A percentile compares a stretch with the other conserved stretches of the same genome.
phyloP scores from a whole-genome alignment of 2,888 invertebrate species.

The Tachina grossa region DNA sequence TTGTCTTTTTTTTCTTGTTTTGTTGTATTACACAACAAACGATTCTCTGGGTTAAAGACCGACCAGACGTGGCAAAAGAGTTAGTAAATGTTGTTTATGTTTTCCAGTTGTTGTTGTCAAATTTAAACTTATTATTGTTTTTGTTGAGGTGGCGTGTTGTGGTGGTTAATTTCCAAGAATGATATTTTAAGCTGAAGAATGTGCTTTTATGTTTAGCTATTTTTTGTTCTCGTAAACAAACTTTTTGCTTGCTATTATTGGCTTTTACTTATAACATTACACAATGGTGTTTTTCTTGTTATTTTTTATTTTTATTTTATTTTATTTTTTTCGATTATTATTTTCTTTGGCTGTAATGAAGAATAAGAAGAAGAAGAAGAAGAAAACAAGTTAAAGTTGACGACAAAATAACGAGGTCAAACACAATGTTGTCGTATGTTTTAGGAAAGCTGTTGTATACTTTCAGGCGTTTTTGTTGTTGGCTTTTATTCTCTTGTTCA shows the following conservation, averaged over 20 bases:
- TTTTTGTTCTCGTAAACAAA: background rate
- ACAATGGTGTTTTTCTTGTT: constrained; percentile 24
- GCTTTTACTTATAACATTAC: constrained; percentile 28
- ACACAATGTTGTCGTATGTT: constrained; percentile 70
- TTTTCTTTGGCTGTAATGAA: constrained; percentile 37
- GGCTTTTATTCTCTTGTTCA: background rate
- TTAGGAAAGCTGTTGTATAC: constrained; percentile 14
- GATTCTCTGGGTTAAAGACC: constrained; percentile 59
- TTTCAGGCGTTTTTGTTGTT: constrained; percentile 33
- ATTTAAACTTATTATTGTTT: constrained; percentile 32
- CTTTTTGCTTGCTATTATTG: constrained; percentile 11
- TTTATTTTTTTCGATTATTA: too few relatives aligned
- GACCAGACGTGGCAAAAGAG: constrained; percentile 29
- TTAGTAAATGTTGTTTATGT: constrained; percentile 33
- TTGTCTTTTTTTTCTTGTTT: constrained; percentile 27
- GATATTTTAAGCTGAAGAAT: constrained; percentile 6
- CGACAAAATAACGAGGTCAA: constrained; percentile 79
- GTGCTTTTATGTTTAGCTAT: constrained; percentile 20
- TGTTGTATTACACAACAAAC: constrained; percentile 48
- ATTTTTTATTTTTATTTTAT: constrained; percentile 15
- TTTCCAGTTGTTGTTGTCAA: constrained; percentile 6
- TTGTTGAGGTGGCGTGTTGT: background rate
- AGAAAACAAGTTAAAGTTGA: constrained; percentile 34
- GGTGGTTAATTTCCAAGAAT: constrained; percentile 9
- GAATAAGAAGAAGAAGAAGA: background rate